Evolutionary conservation across 1,140 invertebrate species (phyloP), one percentile per base, ranked within the genome.

Genomic region (Druon quercuslanigerum): DNA sequence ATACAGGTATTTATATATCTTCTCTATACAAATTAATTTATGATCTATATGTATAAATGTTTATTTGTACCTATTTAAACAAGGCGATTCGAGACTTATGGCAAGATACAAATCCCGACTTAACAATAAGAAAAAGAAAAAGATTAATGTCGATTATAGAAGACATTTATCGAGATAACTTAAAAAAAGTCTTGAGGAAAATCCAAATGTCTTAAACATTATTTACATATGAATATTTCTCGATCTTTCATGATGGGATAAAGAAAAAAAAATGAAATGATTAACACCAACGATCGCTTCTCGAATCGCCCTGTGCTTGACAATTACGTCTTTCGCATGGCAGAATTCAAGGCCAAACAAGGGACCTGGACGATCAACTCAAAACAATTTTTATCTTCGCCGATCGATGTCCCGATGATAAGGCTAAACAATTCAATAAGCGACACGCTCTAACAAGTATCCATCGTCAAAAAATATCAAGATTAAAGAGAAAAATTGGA

Each of bases 1-100:
- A 74, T 83, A 79, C 82, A 85, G 84, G 78, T 80, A 73, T 81
- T 84, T 80, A 76, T 79, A 77, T 83, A 85, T 83, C 70, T 80
- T 86, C 78, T 85, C 81, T 86, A 83, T 87, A 86, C 82, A 87
- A 85, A 84, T 85, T 84, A 80, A 86, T 84, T 86, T 85, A 86
- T 75, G 79, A 84, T 71, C 71, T 77, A 79, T 84, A 81, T 84
- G 72, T 80, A 73, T 76, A 83, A 74, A 80, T 79, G 76, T 82
- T 79, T 76, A 82, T 83, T 83, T 84, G 83, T 84, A 84, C 82
- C 79, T 85, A 83, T 81, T 70, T 71, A 78, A 78, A 17, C 81
- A 85, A 82, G 79, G 66, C 75, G 82, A 81, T 81, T 83, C 73
- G 74, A 80, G 79, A 78, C 81, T 84, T 83, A 72, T 78, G 54